These are phyloP conservation scores for Tromatobia lineatoria DNA, from an alignment of 2,888 invertebrate genomes.

Conservation along the genomic window DNA sequence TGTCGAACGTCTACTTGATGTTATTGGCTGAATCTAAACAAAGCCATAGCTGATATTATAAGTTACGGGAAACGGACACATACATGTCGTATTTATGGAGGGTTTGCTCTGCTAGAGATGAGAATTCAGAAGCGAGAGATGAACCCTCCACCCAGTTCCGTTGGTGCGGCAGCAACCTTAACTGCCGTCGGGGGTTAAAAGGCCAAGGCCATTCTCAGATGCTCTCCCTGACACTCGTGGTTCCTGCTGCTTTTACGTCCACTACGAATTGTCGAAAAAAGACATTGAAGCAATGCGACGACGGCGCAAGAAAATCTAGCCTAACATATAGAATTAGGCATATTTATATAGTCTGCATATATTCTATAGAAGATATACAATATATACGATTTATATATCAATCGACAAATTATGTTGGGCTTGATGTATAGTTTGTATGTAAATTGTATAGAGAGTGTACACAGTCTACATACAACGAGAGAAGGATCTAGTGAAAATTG, in stretches of 20 bases:
- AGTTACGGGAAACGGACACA: slow-evolving; percentile 13
- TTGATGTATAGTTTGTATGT: too few relatives aligned
- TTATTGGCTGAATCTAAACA: slow-evolving; percentile 3
- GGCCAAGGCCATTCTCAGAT: slow-evolving; percentile 72
- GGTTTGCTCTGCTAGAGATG: slow-evolving; percentile 19
- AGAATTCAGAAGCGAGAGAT: slow-evolving; percentile 56
- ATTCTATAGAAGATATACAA: too few relatives aligned
- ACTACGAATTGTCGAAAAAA: slow-evolving; percentile 53
- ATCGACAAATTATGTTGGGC: too few relatives aligned
- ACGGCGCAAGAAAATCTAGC: too few relatives aligned
- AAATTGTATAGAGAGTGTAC: too few relatives aligned
- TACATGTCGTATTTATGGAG: slow-evolving; percentile 1
- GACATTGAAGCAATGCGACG: not conserved
- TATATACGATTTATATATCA: too few relatives aligned
- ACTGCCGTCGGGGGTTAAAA: slow-evolving; percentile 67
- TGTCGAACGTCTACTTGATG: not conserved
- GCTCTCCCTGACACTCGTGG: slow-evolving; percentile 55
- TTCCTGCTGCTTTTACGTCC: slow-evolving; percentile 59
- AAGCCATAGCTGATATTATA: not conserved
- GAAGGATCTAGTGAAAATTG: too few relatives aligned
- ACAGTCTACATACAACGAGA: too few relatives aligned
- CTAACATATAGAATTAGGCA: too few relatives aligned
- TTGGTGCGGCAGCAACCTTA: slow-evolving; percentile 42
- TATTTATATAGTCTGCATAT: too few relatives aligned
- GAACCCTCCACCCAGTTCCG: slow-evolving; percentile 23